Percentiles rank a stretch among this genome's conserved stretches.
These are phyloP conservation scores for Microcebus murinus DNA, from an alignment of 2,113 vertebrate species.

Conservation along the genomic window DNA sequence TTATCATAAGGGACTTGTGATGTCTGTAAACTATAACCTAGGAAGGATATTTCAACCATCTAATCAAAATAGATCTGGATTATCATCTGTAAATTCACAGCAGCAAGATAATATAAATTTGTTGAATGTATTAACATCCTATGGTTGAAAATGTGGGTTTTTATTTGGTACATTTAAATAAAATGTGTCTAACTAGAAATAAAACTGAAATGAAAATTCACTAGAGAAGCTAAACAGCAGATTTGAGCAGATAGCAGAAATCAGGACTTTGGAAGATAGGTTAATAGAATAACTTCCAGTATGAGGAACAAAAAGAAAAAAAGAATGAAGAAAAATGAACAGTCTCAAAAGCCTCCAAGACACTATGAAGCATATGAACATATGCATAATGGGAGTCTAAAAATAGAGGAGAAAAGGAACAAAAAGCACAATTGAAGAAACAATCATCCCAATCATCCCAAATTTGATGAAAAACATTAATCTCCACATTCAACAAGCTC, in stretches of 20 bases:
- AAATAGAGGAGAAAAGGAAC: neutral
- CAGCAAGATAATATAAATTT: slow-evolving; percentile 87
- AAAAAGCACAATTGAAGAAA: neutral
- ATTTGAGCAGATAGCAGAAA: neutral
- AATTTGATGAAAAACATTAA: neutral
- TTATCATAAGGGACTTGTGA: slow-evolving; percentile 89
- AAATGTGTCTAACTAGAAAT: slow-evolving; percentile 89
- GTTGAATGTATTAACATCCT: slow-evolving; percentile 89
- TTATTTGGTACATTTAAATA: slow-evolving; percentile 91
- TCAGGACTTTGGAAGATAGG: neutral
- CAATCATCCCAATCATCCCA: neutral
- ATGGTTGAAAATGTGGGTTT: slow-evolving; percentile 86
- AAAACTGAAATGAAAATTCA: neutral
- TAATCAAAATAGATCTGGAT: slow-evolving; percentile 86
- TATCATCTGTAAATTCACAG: slow-evolving; percentile 84
- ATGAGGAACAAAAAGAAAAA: neutral
- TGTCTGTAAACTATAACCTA: slow-evolving; percentile 87
- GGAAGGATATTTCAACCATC: slow-evolving; percentile 84
- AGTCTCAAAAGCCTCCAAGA: neutral
- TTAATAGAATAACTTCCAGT: neutral
- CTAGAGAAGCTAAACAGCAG: neutral
- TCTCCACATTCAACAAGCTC: neutral
- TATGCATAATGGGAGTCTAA: neutral
- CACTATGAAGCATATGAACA: neutral
- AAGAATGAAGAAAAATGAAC: neutral